Percentiles rank a stretch among this genome's conserved stretches.
Conservation (phyloP, 2,888 invertebrate species). For the Taphrorychus bicolor region DNA sequence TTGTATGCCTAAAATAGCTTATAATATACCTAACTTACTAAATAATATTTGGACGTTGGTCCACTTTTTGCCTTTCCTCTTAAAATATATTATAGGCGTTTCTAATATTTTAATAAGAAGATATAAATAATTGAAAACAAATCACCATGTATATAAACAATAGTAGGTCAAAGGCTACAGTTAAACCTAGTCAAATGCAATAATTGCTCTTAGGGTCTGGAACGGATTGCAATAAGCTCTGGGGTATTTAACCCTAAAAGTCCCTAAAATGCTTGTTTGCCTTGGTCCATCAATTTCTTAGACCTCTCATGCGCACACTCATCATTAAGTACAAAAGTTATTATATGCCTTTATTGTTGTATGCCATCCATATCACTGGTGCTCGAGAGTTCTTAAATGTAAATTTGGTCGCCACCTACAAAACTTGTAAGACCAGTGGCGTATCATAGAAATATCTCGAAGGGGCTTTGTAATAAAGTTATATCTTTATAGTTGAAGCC, state of each 20-base stretch:
- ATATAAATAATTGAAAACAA: conserved; percentile 35
- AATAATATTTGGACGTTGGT: conserved; percentile 47
- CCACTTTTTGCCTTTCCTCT: conserved; percentile 51
- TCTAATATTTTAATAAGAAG: conserved; percentile 51
- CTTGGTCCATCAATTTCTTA: conserved; percentile 4
- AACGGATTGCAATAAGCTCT: neutral
- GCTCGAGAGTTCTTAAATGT: conserved; percentile 42
- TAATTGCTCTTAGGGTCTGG: neutral
- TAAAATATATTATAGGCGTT: conserved; percentile 46
- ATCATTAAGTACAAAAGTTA: conserved; percentile 35
- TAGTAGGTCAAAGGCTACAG: conserved; percentile 22
- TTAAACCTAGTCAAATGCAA: conserved; percentile 22
- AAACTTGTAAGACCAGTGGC: conserved; percentile 22
- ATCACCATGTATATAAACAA: conserved; percentile 25
- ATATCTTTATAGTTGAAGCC: conserved; percentile 8
- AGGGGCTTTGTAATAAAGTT: neutral
- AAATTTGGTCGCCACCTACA: conserved; percentile 32
- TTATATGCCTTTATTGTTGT: conserved; percentile 45
- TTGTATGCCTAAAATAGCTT: conserved; percentile 37
- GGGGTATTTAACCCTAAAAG: too few species aligned
- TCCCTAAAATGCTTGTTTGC: neutral
- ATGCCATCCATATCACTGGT: conserved; percentile 47
- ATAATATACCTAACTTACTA: conserved; percentile 34
- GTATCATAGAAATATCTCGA: conserved; percentile 4
- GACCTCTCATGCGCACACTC: conserved; percentile 28